Conservation (phyloP, 92 coral and sea anemone genomes). For the Muricea muricata region DNA sequence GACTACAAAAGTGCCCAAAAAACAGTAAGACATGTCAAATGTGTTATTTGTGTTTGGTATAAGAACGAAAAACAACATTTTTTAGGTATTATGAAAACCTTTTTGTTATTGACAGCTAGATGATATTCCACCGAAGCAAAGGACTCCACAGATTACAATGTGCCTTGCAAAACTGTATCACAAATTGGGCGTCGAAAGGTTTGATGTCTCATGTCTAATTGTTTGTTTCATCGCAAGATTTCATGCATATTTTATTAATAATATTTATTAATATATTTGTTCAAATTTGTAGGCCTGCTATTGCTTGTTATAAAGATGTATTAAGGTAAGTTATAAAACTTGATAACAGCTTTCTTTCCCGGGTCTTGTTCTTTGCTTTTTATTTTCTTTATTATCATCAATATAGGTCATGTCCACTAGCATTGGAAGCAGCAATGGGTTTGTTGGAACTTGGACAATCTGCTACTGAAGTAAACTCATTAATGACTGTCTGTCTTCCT, state of each 20-base stretch:
- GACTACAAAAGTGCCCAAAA: conserved; percentile 85
- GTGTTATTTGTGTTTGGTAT: no score
- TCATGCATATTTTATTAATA: no score
- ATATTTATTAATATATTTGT: not conserved
- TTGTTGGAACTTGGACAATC: conserved; percentile 85
- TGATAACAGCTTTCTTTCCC: no score
- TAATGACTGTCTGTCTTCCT: conserved; percentile 73
- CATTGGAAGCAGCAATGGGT: conserved; percentile 91
- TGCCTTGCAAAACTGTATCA: conserved; percentile 91
- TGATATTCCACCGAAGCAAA: conserved; percentile 97
- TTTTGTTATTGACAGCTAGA: conserved; percentile 91
- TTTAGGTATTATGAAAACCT: no score
- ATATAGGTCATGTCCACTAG: conserved; percentile 84
- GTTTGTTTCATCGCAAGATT: no score
- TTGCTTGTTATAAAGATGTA: conserved; percentile 97
- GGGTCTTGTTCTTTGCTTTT: not conserved
- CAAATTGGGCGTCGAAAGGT: conserved; percentile 96
- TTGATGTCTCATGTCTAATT: not conserved
- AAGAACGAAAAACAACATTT: no score
- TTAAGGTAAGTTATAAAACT: conserved; percentile 72
- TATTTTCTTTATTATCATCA: not conserved
- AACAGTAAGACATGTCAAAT: conserved; percentile 66
- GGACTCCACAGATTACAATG: conserved; percentile 89
- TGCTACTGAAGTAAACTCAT: conserved; percentile 81
- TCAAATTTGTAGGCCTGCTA: conserved; percentile 75